These are phyloP conservation scores for Mactra quadrangularis DNA, from an alignment of 1,140 invertebrate genomes.

Conservation along the genomic window DNA sequence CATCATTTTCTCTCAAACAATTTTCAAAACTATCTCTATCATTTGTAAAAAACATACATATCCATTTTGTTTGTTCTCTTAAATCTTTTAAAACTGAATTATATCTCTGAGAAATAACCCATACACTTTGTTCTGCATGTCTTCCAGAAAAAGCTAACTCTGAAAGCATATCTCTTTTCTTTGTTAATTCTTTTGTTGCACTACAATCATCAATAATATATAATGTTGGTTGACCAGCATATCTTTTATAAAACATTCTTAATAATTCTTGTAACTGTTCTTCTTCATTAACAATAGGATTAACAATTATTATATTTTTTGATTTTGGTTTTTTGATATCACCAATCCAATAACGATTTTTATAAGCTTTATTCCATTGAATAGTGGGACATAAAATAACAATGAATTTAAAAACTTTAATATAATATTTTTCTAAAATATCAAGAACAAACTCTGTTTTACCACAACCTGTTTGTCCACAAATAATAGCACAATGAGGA, in stretches of 20 bases:
- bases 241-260: constrained; percentile 35
- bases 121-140: constrained; percentile 37
- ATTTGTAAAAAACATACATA: constrained; percentile 23
- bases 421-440: neutral
- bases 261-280: constrained; percentile 43
- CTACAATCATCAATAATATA: constrained; percentile 49
- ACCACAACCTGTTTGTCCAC: neutral
- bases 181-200: constrained; percentile 55
- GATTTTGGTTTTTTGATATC: neutral
- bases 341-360: constrained; percentile 14
- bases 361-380: constrained; percentile 30
- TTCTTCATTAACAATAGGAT: neutral
- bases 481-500: constrained; percentile 3
- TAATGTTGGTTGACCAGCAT: constrained; percentile 43
- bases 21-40: constrained; percentile 14
- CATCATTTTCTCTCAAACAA: neutral
- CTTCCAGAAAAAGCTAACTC: constrained; percentile 37
- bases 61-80: constrained; percentile 28
- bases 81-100: constrained; percentile 34
- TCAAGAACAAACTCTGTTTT: neutral
- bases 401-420: neutral
- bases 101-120: constrained; percentile 47
- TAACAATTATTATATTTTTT: neutral
- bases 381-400: constrained; percentile 29
- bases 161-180: constrained; percentile 55